A percentile compares a stretch with the other conserved stretches of the same genome.
Conservation (phyloP, 2,888 invertebrate species). For the Cheilosia impressa region DNA sequence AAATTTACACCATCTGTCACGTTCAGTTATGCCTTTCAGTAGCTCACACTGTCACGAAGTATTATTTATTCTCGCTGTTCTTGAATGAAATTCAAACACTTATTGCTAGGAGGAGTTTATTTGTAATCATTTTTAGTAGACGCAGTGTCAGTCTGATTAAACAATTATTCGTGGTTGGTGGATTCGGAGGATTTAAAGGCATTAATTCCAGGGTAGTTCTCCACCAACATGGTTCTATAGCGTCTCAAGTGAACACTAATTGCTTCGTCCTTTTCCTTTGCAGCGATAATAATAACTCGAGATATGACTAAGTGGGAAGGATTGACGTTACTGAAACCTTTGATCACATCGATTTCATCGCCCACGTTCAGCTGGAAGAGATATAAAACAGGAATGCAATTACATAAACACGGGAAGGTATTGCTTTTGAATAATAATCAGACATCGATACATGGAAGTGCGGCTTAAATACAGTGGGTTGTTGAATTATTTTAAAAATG, state of each 20-base stretch:
- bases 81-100: not conserved
- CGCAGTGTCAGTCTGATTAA: not conserved
- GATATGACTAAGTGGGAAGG: slow-evolving; percentile 88
- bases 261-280: slow-evolving; percentile 85
- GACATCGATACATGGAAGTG: too few relatives aligned
- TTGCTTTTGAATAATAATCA: not conserved
- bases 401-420: not conserved
- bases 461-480: too few relatives aligned
- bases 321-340: slow-evolving; percentile 87
- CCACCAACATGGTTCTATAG: slow-evolving; percentile 89
- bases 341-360: slow-evolving; percentile 92
- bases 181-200: slow-evolving; percentile 82
- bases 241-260: slow-evolving; percentile 87
- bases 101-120: not conserved
- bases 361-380: slow-evolving; percentile 86
- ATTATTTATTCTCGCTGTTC: not conserved
- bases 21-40: too few relatives aligned
- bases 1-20: too few relatives aligned
- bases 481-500: too few relatives aligned
- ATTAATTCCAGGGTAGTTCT: slow-evolving; percentile 86
- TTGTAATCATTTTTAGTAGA: not conserved
- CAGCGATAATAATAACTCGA: slow-evolving; percentile 87
- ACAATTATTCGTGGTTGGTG: not conserved
- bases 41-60: too few relatives aligned
- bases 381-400: slow-evolving; percentile 9